Base-by-base conservation (phyloP, 2,888 invertebrate genomes). In the Ochlodes sylvanus region DNA sequence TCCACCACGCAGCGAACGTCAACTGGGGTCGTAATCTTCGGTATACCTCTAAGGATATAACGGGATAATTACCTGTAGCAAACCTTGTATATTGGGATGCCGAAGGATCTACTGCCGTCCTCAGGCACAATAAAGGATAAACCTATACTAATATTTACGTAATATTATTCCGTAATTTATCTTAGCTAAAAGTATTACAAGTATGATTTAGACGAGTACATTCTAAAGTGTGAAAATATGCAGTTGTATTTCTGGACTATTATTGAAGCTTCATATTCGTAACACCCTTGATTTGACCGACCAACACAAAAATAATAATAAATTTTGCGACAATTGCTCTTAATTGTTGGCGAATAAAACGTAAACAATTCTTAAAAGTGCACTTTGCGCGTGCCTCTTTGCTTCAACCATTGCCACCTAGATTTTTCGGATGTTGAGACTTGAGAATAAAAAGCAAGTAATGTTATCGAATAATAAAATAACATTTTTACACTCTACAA, bases 121-220 rank as follows among this genome's bases (percentile, higher is more conserved):
- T n/a, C n/a, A n/a, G n/a, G n/a, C n/a, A n/a, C n/a, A n/a, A n/a
- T n/a, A n/a, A n/a, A n/a, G n/a, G n/a, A n/a, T n/a, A n/a, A n/a
- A n/a, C n/a, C n/a, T n/a, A n/a, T n/a, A n/a, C n/a, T n/a, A n/a
- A n/a, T n/a, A n/a, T n/a, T n/a, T n/a, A n/a, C n/a, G n/a, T n/a
- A n/a, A n/a, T n/a, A n/a, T n/a, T n/a, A n/a, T n/a, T n/a, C n/a
- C n/a, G n/a, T n/a, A n/a, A n/a, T n/a, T n/a, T n/a, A n/a, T n/a
- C n/a, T n/a, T n/a, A n/a, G n/a, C n/a, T 10, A 38, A 10, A 7
- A 10, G 38, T 38, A 1, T 9, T 38, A 38, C 10, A 10, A 38
- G 10, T 38, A 38, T 38, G 10, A 87, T 88, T 81, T 82, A 76
- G 69, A 63, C 71, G 72, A 74, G 79, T 87, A 85, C 73, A 84